Conservation (phyloP, 92 coral and sea anemone species). For the Parazoanthus darwini region DNA sequence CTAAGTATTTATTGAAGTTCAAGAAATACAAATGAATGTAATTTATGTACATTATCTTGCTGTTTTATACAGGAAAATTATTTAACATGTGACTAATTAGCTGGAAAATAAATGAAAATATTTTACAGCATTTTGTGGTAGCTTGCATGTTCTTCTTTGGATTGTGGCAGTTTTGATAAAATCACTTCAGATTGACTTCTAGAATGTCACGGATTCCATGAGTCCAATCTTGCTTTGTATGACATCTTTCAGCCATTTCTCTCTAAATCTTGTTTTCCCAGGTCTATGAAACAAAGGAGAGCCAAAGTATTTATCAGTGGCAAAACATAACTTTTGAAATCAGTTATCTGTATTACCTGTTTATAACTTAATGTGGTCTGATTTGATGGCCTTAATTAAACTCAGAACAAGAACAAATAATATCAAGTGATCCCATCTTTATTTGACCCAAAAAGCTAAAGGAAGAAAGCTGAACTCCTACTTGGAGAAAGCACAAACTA, state of each 20-base stretch:
- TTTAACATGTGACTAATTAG: background rate
- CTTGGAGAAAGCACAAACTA: too few relatives aligned
- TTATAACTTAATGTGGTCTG: too few relatives aligned
- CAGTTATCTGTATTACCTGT: background rate
- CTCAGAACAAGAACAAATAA: too few relatives aligned
- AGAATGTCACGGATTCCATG: constrained; percentile 80
- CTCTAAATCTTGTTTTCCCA: constrained; percentile 89
- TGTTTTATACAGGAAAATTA: background rate
- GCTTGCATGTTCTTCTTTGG: background rate
- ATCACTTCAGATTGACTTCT: constrained; percentile 5
- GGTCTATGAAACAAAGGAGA: constrained; percentile 61
- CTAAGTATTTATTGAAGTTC: too few relatives aligned
- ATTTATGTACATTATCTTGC: background rate
- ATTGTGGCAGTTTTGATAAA: background rate
- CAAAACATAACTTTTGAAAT: background rate
- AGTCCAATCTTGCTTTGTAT: constrained; percentile 91
- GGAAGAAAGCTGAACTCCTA: too few relatives aligned
- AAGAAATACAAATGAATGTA: background rate
- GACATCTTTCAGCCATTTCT: constrained; percentile 93
- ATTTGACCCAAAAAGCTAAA: too few relatives aligned
- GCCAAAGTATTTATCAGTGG: background rate
- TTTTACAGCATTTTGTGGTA: background rate
- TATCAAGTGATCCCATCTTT: too few relatives aligned
- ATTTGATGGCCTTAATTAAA: too few relatives aligned
- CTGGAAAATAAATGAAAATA: constrained; percentile 1